Evolutionary conservation across 2,113 vertebrate genomes (phyloP).

Genomic region (Odontesthes bonariensis): DNA sequence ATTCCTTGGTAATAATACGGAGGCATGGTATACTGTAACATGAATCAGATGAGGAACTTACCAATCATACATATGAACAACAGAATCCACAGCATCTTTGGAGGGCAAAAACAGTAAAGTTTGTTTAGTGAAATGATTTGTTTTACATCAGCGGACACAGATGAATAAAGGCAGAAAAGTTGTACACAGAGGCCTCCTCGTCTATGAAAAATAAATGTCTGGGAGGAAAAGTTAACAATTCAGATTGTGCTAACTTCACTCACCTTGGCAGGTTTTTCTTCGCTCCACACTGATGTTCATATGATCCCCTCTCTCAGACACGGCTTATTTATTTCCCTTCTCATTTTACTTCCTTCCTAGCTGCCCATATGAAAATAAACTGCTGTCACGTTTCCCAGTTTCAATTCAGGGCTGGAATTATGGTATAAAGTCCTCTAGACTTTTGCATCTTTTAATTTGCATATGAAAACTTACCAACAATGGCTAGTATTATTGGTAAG

Average conservation of each 20-base stretch:
- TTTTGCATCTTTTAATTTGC: conserved; percentile 4
- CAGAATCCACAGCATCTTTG: conserved; percentile 28
- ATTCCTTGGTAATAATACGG: not conserved
- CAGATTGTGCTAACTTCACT: not conserved
- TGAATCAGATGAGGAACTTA: conserved; percentile 26
- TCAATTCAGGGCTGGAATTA: not conserved
- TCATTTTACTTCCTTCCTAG: not conserved
- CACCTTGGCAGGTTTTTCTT: not conserved
- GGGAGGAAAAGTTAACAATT: not conserved
- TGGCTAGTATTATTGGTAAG: too few relatives aligned
- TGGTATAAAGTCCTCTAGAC: not conserved
- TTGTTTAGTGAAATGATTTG: not conserved
- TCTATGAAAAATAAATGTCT: not conserved
- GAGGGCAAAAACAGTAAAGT: not conserved
- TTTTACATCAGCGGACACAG: not conserved
- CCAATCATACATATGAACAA: conserved; percentile 17
- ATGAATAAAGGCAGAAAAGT: not conserved
- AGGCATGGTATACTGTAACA: not conserved
- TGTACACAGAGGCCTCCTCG: not conserved
- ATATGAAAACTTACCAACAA: too few relatives aligned
- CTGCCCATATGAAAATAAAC: not conserved
- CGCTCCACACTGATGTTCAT: fast-evolving
- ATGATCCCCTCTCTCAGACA: not conserved
- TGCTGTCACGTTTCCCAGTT: not conserved
- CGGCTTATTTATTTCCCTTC: too few relatives aligned